A percentile compares a stretch with the other conserved stretches of the same genome.
These are phyloP conservation scores for Rhimphoctona megacephalus DNA, from an alignment of 2,888 invertebrate genomes.

Conservation along the genomic window DNA sequence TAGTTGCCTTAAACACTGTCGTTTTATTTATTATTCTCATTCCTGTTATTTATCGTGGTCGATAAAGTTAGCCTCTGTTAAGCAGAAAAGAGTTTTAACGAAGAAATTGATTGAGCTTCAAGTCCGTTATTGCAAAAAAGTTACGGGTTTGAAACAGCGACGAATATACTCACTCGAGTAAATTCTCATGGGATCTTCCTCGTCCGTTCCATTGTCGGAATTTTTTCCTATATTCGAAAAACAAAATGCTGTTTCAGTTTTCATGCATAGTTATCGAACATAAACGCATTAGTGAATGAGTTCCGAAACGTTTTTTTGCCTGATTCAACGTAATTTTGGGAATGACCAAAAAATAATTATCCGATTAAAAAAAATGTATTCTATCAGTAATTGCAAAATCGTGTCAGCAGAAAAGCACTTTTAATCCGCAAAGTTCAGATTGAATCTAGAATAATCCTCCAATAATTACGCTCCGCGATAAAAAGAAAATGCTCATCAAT, in stretches of 20 bases:
- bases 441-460: not conserved
- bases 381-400: not conserved
- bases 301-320: not conserved
- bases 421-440: not conserved
- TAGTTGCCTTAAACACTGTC: not conserved
- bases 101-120: not conserved
- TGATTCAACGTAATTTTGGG: not conserved
- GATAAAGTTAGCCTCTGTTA: not conserved
- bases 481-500: not conserved
- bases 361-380: not conserved
- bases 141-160: not conserved
- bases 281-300: not conserved
- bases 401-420: not conserved
- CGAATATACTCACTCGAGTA: slow-evolving; percentile 80
- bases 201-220: not conserved
- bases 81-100: not conserved
- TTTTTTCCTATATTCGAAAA: slow-evolving; percentile 28
- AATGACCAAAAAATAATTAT: not conserved
- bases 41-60: not conserved
- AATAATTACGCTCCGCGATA: not conserved
- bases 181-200: slow-evolving; percentile 75
- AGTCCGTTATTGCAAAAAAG: slow-evolving; percentile 6
- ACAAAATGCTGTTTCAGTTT: not conserved
- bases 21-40: not conserved
- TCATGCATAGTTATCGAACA: not conserved